Conservation (phyloP, 1,140 invertebrate species). For the Papilio glaucus region DNA sequence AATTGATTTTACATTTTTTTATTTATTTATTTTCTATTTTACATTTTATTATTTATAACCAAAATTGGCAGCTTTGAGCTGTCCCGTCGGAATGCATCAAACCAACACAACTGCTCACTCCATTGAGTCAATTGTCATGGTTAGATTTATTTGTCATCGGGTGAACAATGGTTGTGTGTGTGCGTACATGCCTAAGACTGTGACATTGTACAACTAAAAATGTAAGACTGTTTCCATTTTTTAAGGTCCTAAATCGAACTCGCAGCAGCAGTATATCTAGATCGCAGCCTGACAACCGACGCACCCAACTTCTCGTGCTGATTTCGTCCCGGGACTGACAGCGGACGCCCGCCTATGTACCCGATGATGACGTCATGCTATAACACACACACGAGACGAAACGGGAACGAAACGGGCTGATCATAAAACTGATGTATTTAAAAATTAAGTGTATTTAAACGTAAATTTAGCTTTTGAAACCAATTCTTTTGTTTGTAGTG, state of each 20-base stretch:
- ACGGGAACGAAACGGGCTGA: constrained; percentile 34
- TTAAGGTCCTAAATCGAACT: constrained; percentile 69
- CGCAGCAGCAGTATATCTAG: constrained; percentile 63
- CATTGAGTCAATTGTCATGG: too few relatives aligned
- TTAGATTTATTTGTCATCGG: too few relatives aligned
- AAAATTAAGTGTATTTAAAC: not conserved
- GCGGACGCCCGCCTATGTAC: constrained; percentile 46
- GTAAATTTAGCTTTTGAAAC: not conserved
- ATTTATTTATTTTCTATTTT: too few relatives aligned
- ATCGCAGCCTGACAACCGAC: constrained; percentile 50
- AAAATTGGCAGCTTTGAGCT: too few relatives aligned
- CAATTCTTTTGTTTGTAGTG: not conserved
- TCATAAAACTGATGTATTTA: not conserved
- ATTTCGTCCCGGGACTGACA: constrained; percentile 68
- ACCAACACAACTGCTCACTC: too few relatives aligned
- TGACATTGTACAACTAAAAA: not conserved
- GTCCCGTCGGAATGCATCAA: too few relatives aligned
- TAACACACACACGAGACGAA: constrained; percentile 44
- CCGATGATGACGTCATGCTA: constrained; percentile 71
- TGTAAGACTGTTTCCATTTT: constrained; percentile 19
- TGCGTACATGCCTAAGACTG: not conserved
- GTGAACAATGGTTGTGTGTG: too few relatives aligned
- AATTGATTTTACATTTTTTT: not conserved
- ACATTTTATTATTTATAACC: too few relatives aligned
- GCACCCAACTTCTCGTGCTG: constrained; percentile 67